Evolutionary conservation across 2,113 vertebrate species (phyloP).

Genomic region (Ploceus nigricollis): DNA sequence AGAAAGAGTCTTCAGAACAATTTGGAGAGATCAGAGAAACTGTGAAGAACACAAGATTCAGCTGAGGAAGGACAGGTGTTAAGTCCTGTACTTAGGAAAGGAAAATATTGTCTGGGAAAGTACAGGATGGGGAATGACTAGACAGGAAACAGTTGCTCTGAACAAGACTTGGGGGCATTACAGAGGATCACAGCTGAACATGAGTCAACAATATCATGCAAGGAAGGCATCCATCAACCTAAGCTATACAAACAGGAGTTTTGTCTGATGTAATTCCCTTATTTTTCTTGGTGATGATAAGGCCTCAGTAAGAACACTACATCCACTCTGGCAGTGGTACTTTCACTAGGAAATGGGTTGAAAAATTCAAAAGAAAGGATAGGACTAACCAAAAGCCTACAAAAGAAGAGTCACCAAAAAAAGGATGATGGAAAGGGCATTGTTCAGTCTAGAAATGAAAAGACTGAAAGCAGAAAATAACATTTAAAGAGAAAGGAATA

Average conservation of each 20-base stretch:
- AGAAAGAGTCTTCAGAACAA: neutral
- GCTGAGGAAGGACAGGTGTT: neutral
- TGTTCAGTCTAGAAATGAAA: neutral
- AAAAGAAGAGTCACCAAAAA: neutral
- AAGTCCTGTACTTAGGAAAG: neutral
- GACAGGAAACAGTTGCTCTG: neutral
- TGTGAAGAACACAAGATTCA: neutral
- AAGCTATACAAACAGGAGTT: neutral
- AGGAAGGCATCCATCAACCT: neutral
- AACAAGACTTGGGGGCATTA: neutral
- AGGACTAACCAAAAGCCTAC: neutral
- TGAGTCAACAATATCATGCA: neutral
- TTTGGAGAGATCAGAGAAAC: neutral
- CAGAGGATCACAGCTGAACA: conserved; percentile 16
- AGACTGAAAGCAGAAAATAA: neutral
- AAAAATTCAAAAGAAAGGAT: neutral
- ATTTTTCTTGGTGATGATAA: neutral
- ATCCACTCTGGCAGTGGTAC: neutral
- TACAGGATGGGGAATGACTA: neutral
- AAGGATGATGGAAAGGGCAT: neutral
- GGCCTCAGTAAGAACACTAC: neutral
- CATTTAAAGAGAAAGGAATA: neutral
- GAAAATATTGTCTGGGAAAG: neutral
- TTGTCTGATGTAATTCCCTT: neutral
- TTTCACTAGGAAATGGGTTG: neutral